Evolutionary conservation across 2,113 vertebrate species (phyloP).

Genomic region (Vicugna pacos): DNA sequence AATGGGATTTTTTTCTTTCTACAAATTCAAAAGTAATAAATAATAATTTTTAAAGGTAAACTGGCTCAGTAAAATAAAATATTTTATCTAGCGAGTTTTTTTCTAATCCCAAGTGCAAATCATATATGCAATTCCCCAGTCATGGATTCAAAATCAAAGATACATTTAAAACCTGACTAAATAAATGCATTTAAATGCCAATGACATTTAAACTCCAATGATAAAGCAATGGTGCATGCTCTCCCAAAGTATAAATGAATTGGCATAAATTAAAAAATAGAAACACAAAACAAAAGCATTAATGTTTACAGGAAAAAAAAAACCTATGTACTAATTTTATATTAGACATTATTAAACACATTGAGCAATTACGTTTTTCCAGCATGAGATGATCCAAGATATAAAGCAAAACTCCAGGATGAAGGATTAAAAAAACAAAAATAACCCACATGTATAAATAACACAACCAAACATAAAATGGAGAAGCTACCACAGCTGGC

Average conservation of each 20-base stretch:
- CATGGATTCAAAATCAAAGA: constrained; percentile 59
- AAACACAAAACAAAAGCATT: constrained; percentile 40
- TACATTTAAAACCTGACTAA: constrained; percentile 15
- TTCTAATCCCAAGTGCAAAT: constrained; percentile 50
- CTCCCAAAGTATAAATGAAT: constrained; percentile 74
- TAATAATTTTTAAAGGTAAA: constrained; percentile 45
- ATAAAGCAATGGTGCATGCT: constrained; percentile 77
- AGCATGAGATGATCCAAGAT: constrained; percentile 76
- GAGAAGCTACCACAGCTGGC: constrained; percentile 51
- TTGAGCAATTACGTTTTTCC: constrained; percentile 77
- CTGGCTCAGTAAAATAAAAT: background rate
- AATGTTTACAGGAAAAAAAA: constrained; percentile 53
- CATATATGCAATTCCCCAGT: background rate
- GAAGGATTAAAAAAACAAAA: constrained; percentile 63
- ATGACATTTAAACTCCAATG: constrained; percentile 10
- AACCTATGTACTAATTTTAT: constrained; percentile 33
- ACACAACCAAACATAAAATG: constrained; percentile 75
- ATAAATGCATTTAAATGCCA: constrained; percentile 50
- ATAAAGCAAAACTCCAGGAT: constrained; percentile 69
- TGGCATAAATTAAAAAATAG: constrained; percentile 32
- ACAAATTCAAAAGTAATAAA: constrained; percentile 45
- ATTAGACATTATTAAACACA: constrained; percentile 61
- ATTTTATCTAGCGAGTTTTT: background rate
- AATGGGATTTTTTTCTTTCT: background rate
- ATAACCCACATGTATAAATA: constrained; percentile 58